Conservation (phyloP, 1,140 invertebrate species). For the Pseudomyrmex cubaensis region DNA sequence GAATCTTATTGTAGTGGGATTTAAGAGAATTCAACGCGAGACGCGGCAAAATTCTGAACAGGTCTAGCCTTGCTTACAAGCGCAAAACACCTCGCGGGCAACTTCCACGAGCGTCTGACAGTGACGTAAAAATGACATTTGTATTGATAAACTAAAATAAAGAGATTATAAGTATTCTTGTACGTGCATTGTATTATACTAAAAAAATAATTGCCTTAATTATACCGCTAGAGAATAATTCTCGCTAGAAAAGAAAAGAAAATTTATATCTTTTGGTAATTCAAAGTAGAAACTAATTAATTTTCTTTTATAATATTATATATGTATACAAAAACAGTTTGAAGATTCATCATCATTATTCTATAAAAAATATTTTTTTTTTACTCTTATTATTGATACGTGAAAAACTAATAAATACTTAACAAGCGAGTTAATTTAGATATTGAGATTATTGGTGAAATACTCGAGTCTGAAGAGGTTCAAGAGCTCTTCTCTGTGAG, state of each 20-base stretch:
- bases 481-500: not conserved
- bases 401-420: no score
- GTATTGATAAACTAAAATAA: constrained; percentile 30
- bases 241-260: no score
- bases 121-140: constrained; percentile 39
- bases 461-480: not conserved
- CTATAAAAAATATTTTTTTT: no score
- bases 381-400: no score
- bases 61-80: constrained; percentile 48
- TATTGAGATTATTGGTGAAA: not conserved
- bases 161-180: not conserved
- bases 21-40: constrained; percentile 59
- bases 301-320: no score
- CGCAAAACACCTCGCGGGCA: constrained; percentile 48
- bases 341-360: no score
- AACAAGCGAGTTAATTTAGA: not conserved
- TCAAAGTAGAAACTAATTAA: no score
- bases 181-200: not conserved
- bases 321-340: no score
- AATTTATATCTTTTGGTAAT: no score
- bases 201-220: no score
- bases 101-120: constrained; percentile 13
- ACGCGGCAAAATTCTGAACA: constrained; percentile 47
- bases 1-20: constrained; percentile 62
- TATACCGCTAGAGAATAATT: no score